Evolutionary conservation across 2,888 invertebrate genomes (phyloP).

Genomic region (Diaperis boleti): DNA sequence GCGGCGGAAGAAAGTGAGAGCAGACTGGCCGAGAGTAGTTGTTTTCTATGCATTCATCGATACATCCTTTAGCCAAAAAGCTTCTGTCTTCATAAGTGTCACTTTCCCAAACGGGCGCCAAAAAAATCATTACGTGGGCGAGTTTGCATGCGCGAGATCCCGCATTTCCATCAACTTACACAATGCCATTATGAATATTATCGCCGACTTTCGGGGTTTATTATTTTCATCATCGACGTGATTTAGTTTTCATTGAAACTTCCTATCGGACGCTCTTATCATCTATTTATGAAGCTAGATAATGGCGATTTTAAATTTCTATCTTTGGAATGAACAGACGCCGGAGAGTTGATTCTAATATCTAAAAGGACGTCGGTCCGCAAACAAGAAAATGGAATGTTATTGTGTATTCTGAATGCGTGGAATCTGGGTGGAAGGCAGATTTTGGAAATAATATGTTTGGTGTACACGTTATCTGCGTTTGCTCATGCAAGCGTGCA

Average conservation of each 20-base stretch:
- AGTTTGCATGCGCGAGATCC: background rate
- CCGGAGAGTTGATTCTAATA: background rate
- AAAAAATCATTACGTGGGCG: background rate
- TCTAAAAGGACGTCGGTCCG: background rate
- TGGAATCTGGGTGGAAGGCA: background rate
- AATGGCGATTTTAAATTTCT: slow-evolving; percentile 4
- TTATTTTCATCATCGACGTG: slow-evolving; percentile 18
- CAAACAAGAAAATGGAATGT: background rate
- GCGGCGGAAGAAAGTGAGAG: slow-evolving; percentile 1
- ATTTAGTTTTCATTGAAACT: background rate
- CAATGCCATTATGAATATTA: slow-evolving; percentile 37
- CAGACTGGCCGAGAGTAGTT: background rate
- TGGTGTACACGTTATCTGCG: background rate
- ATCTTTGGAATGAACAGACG: background rate
- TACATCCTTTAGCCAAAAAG: too few relatives aligned
- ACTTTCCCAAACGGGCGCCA: too few relatives aligned
- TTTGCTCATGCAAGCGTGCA: background rate
- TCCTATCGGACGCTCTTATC: background rate
- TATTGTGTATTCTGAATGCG: background rate
- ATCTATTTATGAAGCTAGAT: slow-evolving; percentile 16
- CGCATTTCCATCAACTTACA: slow-evolving; percentile 21
- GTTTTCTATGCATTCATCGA: too few relatives aligned
- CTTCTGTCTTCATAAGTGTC: too few relatives aligned
- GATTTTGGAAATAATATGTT: background rate
- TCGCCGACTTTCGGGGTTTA: slow-evolving; percentile 23